A percentile compares a stretch with the other conserved stretches of the same genome.
phyloP scores from a whole-genome alignment of 2,113 vertebrate genomes.

The Stigmatopora argus region DNA sequence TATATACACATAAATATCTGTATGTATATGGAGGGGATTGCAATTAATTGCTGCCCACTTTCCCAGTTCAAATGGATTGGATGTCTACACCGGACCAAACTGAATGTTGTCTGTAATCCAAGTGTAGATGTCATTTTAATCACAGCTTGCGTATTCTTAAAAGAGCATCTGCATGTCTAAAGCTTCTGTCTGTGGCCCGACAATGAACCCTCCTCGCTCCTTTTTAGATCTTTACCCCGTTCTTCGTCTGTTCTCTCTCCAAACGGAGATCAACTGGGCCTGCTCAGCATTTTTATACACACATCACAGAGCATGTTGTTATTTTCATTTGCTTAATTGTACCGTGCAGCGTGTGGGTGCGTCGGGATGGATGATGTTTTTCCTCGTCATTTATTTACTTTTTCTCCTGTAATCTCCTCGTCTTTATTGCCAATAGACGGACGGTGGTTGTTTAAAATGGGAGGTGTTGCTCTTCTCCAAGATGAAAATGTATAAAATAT shows the following conservation, averaged over 20 bases:
- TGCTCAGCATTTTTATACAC: slow-evolving; percentile 5
- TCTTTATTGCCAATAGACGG: background rate
- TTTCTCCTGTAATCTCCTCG: background rate
- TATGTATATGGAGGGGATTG: too few species aligned
- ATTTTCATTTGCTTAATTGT: slow-evolving; percentile 14
- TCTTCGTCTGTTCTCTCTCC: slow-evolving; percentile 1
- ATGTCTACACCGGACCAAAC: background rate
- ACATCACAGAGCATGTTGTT: slow-evolving; percentile 8
- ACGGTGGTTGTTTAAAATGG: slow-evolving; percentile 9
- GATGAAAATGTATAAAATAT: too few species aligned
- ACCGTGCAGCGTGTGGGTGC: slow-evolving; percentile 9
- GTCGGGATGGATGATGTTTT: slow-evolving; percentile 1
- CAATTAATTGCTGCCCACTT: too few species aligned
- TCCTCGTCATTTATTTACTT: background rate
- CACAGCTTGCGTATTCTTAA: slow-evolving; percentile 1
- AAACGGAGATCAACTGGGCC: slow-evolving; percentile 3
- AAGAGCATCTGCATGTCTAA: slow-evolving; percentile 11
- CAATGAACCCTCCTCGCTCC: slow-evolving; percentile 10
- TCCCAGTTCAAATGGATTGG: too few species aligned
- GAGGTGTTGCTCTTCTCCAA: slow-evolving; percentile 18
- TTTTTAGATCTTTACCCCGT: slow-evolving; percentile 2
- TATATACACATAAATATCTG: too few species aligned
- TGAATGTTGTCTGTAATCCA: slow-evolving; percentile 4
- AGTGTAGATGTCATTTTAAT: slow-evolving; percentile 2
- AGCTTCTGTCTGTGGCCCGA: slow-evolving; percentile 6